Conservation (phyloP, 2,888 invertebrate genomes). For the Eutolmus rufibarbis region DNA sequence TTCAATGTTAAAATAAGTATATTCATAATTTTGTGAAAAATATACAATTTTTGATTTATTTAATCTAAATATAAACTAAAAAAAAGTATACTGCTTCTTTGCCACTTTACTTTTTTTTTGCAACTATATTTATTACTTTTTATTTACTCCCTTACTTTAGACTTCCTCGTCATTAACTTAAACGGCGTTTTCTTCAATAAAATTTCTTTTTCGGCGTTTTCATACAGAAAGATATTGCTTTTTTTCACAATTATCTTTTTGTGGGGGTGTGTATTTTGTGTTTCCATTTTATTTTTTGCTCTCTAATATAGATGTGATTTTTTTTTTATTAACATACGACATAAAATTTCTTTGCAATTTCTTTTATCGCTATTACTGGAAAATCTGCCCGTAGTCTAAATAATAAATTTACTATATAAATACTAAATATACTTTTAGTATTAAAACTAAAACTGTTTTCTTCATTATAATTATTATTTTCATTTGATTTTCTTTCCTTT, state of each 20-base stretch:
- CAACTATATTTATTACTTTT: not conserved
- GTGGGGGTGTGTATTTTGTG: not conserved
- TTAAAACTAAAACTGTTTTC: slow-evolving; percentile 16
- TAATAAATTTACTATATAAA: slow-evolving; percentile 36
- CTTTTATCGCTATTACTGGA: not conserved
- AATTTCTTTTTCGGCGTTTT: not conserved
- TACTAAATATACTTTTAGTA: slow-evolving; percentile 35
- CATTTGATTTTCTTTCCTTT: not conserved
- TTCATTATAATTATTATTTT: not conserved
- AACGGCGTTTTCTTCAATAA: not conserved
- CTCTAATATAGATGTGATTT: not conserved
- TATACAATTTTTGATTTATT: slow-evolving; percentile 23
- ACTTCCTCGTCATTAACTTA: not conserved
- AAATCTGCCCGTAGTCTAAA: not conserved
- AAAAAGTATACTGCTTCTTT: slow-evolving; percentile 21
- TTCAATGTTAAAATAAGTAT: slow-evolving; percentile 37
- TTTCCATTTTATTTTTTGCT: not conserved
- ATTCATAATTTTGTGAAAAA: slow-evolving; percentile 39
- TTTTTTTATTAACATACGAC: not conserved
- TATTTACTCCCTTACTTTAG: not conserved
- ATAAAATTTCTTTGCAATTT: not conserved
- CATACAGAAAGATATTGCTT: not conserved
- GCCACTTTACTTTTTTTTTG: not conserved
- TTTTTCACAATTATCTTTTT: no score
- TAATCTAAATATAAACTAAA: slow-evolving; percentile 34